Evolutionary conservation across 2,797 vertebrate species (phyloP).

Genomic region (Falco cherrug): DNA sequence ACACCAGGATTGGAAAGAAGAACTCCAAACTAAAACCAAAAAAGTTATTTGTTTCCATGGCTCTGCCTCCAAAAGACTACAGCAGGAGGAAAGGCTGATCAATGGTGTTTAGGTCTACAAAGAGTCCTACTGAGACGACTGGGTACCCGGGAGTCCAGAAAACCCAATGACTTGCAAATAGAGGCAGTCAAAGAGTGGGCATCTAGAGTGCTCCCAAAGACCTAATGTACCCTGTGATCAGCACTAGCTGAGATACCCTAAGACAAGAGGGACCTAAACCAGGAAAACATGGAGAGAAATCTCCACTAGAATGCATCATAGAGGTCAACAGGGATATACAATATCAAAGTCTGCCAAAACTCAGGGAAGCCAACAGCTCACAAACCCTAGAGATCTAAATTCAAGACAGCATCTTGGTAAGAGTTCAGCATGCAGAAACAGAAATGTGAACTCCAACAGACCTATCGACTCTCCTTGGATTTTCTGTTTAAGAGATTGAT

Average conservation of each 20-base stretch:
- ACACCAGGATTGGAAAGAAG: background rate
- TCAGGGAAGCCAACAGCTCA: background rate
- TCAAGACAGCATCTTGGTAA: background rate
- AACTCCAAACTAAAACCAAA: background rate
- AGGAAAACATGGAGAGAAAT: background rate
- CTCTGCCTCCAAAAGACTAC: background rate
- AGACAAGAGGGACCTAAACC: background rate
- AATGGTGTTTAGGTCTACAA: background rate
- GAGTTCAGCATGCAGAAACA: background rate
- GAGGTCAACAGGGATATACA: background rate
- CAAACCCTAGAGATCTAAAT: background rate
- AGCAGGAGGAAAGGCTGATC: background rate
- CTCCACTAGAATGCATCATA: background rate
- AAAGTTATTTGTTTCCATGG: background rate
- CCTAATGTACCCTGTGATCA: background rate
- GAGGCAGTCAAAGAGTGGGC: background rate
- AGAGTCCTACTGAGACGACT: background rate
- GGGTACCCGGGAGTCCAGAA: background rate
- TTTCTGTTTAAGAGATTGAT: constrained; percentile 8
- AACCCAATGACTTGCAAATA: background rate
- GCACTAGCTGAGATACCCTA: background rate
- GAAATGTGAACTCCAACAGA: constrained; percentile 4
- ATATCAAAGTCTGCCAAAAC: background rate
- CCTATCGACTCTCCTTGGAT: background rate
- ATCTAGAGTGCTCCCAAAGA: background rate